These are phyloP conservation scores for Vanessa tameamea DNA, from an alignment of 1,140 invertebrate genomes.

Conservation along the genomic window DNA sequence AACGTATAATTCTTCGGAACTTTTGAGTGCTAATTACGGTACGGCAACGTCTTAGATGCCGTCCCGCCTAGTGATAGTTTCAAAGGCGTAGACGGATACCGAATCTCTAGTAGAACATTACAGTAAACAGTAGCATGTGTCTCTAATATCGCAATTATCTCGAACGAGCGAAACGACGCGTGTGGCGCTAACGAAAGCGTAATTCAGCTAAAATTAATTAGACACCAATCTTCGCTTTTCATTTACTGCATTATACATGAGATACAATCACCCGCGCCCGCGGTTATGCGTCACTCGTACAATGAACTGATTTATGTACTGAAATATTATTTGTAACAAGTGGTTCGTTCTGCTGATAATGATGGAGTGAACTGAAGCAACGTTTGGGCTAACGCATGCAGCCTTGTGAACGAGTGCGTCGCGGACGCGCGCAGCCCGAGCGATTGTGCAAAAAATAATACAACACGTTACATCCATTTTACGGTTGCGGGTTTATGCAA, in stretches of 20 bases:
- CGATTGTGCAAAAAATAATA: constrained; percentile 29
- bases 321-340: background rate
- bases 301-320: background rate
- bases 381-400: constrained; percentile 22
- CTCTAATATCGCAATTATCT: constrained; percentile 31
- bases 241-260: constrained; percentile 31
- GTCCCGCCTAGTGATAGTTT: background rate
- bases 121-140: background rate
- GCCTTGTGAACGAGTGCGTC: constrained; percentile 8
- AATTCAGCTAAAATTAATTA: constrained; percentile 40
- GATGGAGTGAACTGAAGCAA: background rate
- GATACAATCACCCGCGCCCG: constrained; percentile 1
- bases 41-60: background rate
- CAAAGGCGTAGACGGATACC: background rate
- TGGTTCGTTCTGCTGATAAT: background rate
- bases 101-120: background rate
- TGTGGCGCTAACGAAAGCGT: constrained; percentile 38
- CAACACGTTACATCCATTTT: constrained; percentile 28
- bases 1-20: too few relatives aligned
- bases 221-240: constrained; percentile 26
- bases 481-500: constrained; percentile 26
- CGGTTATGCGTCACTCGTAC: background rate
- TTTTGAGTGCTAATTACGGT: background rate
- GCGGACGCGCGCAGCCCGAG: background rate
- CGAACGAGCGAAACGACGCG: constrained; percentile 26